A percentile compares a stretch with the other conserved stretches of the same genome.
Conservation (phyloP, 2,113 vertebrate species). For the Otolemur garnettii region DNA sequence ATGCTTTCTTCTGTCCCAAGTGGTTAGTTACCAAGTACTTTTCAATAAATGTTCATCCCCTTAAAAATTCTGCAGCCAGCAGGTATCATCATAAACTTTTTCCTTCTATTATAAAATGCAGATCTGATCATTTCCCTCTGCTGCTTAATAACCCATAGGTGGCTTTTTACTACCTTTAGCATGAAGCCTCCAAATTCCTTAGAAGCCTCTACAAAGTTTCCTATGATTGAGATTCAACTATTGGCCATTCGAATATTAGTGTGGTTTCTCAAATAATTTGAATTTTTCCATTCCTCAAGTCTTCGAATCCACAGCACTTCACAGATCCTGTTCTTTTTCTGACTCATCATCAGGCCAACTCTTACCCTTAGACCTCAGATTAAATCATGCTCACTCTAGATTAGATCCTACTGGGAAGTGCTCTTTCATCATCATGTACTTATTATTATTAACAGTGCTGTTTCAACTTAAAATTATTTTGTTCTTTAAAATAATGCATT, state of each 20-base stretch:
- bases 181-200: neutral
- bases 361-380: neutral
- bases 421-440: neutral
- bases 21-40: neutral
- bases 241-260: neutral
- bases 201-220: neutral
- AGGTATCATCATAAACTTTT: neutral
- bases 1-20: neutral
- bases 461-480: constrained; percentile 14
- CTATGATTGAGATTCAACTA: neutral
- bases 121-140: neutral
- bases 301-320: neutral
- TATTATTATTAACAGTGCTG: neutral
- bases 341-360: neutral
- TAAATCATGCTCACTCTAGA: neutral
- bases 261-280: neutral
- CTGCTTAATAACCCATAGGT: neutral
- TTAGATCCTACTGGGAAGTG: neutral
- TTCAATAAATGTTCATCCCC: neutral
- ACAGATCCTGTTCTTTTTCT: neutral
- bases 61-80: neutral
- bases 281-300: neutral
- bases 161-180: neutral
- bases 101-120: neutral
- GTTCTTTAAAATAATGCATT: neutral